Percentiles rank a stretch among this genome's conserved stretches.
Conservation (phyloP, 2,797 vertebrate genomes). For the Centropyge bicolor region DNA sequence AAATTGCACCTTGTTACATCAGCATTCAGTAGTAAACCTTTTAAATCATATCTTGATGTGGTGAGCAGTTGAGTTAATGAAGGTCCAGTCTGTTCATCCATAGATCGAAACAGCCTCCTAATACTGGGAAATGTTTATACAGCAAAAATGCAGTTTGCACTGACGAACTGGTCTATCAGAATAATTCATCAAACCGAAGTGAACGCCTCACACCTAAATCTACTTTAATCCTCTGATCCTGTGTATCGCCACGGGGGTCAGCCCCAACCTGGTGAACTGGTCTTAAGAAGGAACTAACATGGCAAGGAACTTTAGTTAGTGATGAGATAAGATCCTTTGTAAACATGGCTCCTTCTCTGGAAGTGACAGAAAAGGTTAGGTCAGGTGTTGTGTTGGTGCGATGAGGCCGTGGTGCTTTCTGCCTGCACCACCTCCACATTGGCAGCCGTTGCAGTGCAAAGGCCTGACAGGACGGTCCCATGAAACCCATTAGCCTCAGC, state of each 20-base stretch:
- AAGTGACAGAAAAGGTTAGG: conserved; percentile 2
- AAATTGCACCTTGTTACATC: neutral
- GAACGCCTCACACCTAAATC: neutral
- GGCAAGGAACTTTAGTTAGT: neutral
- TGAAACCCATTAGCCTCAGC: conserved; percentile 73
- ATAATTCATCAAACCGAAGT: neutral
- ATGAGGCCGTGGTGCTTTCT: conserved; percentile 17
- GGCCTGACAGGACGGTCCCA: conserved; percentile 67
- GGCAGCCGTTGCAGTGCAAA: conserved; percentile 43
- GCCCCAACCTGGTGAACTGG: neutral
- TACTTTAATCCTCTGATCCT: neutral
- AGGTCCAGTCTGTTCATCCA: neutral
- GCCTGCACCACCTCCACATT: conserved; percentile 23
- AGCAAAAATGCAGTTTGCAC: neutral
- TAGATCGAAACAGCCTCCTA: neutral
- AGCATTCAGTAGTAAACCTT: neutral
- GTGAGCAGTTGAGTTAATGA: neutral
- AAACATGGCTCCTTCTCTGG: neutral
- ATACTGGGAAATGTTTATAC: neutral
- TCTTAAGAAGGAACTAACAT: conserved; percentile 9
- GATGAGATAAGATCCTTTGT: neutral
- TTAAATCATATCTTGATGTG: neutral
- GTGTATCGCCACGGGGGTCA: neutral
- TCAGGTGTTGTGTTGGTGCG: conserved; percentile 27
- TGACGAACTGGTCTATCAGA: neutral